These are phyloP conservation scores for Choloepus didactylus DNA, from an alignment of 2,797 vertebrate genomes.

Conservation along the genomic window DNA sequence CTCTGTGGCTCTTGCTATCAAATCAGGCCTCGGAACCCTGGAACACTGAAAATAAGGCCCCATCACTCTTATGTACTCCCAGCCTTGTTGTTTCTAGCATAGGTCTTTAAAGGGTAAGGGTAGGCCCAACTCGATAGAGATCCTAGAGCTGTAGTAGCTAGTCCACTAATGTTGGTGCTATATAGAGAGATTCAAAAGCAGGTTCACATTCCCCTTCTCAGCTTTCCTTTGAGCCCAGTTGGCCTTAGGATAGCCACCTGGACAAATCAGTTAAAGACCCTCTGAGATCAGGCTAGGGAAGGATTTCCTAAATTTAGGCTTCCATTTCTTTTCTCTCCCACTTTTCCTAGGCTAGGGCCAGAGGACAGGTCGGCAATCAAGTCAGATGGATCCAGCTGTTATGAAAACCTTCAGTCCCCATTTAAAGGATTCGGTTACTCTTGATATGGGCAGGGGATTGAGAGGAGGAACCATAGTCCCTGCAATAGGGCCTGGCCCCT, in stretches of 20 bases:
- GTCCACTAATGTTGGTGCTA: neutral
- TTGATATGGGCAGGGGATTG: neutral
- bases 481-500: neutral
- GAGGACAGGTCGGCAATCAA: conserved; percentile 19
- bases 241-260: neutral
- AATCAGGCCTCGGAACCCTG: neutral
- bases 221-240: neutral
- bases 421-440: neutral
- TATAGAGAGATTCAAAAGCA: neutral
- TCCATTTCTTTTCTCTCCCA: neutral
- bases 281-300: conserved; percentile 6
- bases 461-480: neutral
- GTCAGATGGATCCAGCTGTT: neutral
- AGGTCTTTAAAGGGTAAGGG: neutral
- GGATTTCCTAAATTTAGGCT: neutral
- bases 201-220: neutral
- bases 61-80: neutral
- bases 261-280: neutral
- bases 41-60: conserved; percentile 17
- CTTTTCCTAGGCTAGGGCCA: neutral
- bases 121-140: neutral
- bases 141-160: neutral
- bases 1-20: neutral
- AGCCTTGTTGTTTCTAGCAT: neutral
- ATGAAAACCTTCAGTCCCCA: neutral